Base-by-base conservation (phyloP, 2,113 vertebrate genomes). In the Melanerpes formicivorus region DNA sequence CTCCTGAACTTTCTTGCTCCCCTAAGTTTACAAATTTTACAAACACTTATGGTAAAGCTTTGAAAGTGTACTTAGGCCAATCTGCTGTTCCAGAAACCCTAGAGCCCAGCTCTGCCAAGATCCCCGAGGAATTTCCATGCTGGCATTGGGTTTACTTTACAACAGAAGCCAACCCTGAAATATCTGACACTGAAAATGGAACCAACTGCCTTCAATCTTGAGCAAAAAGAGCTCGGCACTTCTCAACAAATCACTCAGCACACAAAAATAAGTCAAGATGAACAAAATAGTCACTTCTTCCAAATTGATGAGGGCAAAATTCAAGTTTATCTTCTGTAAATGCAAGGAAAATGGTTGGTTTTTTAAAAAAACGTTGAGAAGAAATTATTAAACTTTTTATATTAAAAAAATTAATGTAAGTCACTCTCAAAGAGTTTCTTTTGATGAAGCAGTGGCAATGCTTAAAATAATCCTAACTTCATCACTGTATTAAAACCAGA, bases 171-270 rank as follows among this genome's bases (percentile, higher is more conserved):
- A 96, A 77, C n/a, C 83, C 62, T 83, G 67, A 91, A 80, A 90
- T 22, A 82, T 89, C 91, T 92, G 87, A 94, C 81, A 69, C 48
- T n/a, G 81, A 78, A 95, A 96, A 94, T 93, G 69, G 79, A 93
- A 95, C 62, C 62, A 80, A 89, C 44, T 75, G 69, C 89, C 62
- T 90, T 62, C 82, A 73, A 22, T 52, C 58, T 56, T 62, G 62
- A 86, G 71, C 42, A 82, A 79, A 77, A 94, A 83, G 80, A 77
- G 30, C 69, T 89, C 81, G 29, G 30, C 32, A 54, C 84, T 88
- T 64, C 79, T 65, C 79, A n/a, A 67, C 32, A 79, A 92, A 95
- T 75, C 91, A 90, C 65, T 83, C 23, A 1, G 62, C 76, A 73
- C 69, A 19, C 2, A 14, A 88, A 94, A 92, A 76, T 63, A 80